Base-by-base conservation (phyloP, 2,113 vertebrate species). In the Ictalurus furcatus region DNA sequence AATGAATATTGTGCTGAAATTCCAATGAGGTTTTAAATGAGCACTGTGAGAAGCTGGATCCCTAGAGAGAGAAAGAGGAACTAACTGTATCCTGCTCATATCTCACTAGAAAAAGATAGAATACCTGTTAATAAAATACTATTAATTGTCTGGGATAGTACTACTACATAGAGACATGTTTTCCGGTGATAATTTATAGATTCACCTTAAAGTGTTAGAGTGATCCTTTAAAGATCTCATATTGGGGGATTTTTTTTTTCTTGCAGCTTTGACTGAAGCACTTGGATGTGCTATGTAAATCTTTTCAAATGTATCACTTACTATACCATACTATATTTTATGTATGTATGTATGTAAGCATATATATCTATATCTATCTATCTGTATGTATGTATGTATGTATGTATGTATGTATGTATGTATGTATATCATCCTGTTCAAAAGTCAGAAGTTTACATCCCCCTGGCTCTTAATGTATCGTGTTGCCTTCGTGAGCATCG, bases 1-100 rank as follows among this genome's bases (percentile, higher is more conserved):
- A 93, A 92, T 92, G 92, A 93, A 93, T 92, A 91, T 92, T 90
- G 90, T 90, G 91, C 88, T 91, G 90, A 91, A 91, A 92, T 92
- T 83, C 90, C 90, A 89, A 89, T 93, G 93, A 89, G 86, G 90
- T 93, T 89, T 91, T 92, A 93, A 90, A 89, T 86, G 88, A 56
- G 69, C 28, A 87, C 88, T 73, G 73, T 91, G 88, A 90, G 90
- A 87, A 85, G 76, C 87, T 87, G 84, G 34, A 84, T 67, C 89
- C 91, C 91, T 89, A 92, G 85, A 52, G 8, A 52, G 92, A 89
- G 28, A 13, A 2, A 74, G 34, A 71, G 90, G 90, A 91, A 91
- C 91, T 94, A 91, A 94, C 91, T 92, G 87, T 90, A 95, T 95
- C 93, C 92, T 76, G 87, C 88, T 89, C 79, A 67, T 52, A 88